Percentiles rank a stretch among this genome's conserved stretches.
These are phyloP conservation scores for Amazona finschi DNA, from an alignment of 2,797 vertebrate species.

Conservation along the genomic window DNA sequence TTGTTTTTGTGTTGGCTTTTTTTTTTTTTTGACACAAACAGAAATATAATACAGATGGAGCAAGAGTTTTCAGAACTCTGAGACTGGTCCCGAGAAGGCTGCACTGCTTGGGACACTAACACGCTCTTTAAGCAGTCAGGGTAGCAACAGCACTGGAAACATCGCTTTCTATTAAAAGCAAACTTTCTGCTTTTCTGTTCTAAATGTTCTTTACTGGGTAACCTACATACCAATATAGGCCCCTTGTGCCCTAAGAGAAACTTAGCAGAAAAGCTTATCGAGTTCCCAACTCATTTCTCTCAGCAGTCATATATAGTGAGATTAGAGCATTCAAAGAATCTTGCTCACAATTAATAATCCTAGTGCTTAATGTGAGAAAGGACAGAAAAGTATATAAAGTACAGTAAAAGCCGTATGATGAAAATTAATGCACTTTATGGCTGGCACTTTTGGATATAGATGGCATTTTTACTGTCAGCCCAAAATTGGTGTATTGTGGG, in stretches of 20 bases:
- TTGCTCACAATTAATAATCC: slow-evolving; percentile 6
- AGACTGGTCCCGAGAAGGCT: neutral
- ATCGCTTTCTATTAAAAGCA: neutral
- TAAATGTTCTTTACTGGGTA: neutral
- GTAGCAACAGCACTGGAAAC: neutral
- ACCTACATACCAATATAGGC: neutral
- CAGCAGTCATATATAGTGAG: neutral
- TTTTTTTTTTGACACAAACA: neutral
- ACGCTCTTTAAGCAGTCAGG: accelerated
- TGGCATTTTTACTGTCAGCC: slow-evolving; percentile 1
- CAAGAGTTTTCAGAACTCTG: neutral
- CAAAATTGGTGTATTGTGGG: neutral
- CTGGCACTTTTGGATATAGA: neutral
- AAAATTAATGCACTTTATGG: neutral
- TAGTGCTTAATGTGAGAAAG: neutral
- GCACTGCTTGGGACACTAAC: neutral
- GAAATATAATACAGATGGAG: neutral
- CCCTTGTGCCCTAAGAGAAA: neutral
- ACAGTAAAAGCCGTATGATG: neutral
- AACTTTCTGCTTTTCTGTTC: neutral
- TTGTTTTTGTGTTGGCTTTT: too few relatives aligned
- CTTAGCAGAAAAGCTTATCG: neutral
- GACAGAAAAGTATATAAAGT: neutral
- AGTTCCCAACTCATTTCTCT: neutral
- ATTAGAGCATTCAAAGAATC: neutral